phyloP scores from a whole-genome alignment of 2,797 vertebrate genomes.

The Lithobates sylvaticus region DNA sequence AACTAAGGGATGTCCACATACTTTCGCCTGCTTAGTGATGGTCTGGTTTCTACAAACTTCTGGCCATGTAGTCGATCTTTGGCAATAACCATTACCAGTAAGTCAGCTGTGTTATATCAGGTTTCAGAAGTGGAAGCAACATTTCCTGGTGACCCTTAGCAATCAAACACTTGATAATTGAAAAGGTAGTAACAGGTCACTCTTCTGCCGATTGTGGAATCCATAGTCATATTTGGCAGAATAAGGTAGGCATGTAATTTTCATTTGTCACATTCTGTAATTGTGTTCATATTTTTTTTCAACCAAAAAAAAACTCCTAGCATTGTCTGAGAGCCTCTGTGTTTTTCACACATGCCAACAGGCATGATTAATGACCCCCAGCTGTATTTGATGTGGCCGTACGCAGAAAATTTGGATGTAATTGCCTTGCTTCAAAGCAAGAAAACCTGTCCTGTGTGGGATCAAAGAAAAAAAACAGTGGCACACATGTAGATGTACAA shows the following conservation, averaged over 20 bases:
- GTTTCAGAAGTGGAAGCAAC: too few relatives aligned
- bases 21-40: too few relatives aligned
- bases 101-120: too few relatives aligned
- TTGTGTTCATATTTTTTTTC: background rate
- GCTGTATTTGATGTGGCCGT: slow-evolving; percentile 39
- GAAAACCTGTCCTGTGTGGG: slow-evolving; percentile 1
- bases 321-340: background rate
- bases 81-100: too few relatives aligned
- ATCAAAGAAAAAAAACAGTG: slow-evolving; percentile 35
- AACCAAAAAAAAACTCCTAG: background rate
- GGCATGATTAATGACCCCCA: slow-evolving; percentile 27
- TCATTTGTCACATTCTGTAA: background rate
- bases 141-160: too few relatives aligned
- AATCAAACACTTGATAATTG: too few relatives aligned
- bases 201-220: too few relatives aligned
- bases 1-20: too few relatives aligned
- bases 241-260: background rate
- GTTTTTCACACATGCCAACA: background rate
- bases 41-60: too few relatives aligned
- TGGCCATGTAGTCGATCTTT: too few relatives aligned
- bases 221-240: too few relatives aligned
- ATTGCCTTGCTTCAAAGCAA: slow-evolving; percentile 43
- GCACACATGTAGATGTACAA: slow-evolving; percentile 5
- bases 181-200: too few relatives aligned
- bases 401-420: slow-evolving; percentile 21